phyloP scores from a whole-genome alignment of 2,888 invertebrate species.

The Netelia inedita region DNA sequence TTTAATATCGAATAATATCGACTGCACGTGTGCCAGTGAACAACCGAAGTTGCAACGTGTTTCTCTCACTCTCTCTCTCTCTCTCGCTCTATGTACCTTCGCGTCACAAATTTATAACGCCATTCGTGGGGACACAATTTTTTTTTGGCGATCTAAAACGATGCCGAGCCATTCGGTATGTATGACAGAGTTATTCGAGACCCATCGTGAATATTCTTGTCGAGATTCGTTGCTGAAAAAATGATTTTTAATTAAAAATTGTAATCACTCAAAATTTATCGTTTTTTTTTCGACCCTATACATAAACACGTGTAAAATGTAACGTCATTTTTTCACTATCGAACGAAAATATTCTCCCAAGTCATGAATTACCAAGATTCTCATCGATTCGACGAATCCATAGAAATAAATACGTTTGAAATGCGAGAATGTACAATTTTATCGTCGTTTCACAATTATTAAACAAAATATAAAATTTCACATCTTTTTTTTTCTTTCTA shows the following conservation, averaged over 20 bases:
- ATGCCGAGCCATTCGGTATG: not conserved
- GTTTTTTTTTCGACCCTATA: too few species aligned
- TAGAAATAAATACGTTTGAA: not conserved
- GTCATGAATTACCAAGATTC: not conserved
- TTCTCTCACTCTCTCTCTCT: not conserved
- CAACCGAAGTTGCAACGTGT: not conserved
- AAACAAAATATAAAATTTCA: not conserved
- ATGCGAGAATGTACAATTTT: not conserved
- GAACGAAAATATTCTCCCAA: not conserved
- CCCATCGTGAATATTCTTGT: not conserved
- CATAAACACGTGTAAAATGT: too few species aligned
- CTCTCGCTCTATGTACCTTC: not conserved
- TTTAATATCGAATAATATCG: slow-evolving; percentile 62
- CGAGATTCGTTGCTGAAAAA: too few species aligned
- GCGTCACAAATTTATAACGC: slow-evolving; percentile 8
- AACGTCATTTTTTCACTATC: too few species aligned
- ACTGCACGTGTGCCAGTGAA: slow-evolving; percentile 37
- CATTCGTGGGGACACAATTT: not conserved
- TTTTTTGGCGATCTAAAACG: not conserved
- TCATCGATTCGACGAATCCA: not conserved
- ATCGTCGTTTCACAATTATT: not conserved
- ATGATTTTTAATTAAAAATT: too few species aligned
- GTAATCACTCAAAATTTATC: too few species aligned
- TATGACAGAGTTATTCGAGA: not conserved
- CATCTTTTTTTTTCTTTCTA: not conserved